Base-by-base conservation (phyloP, 2,113 vertebrate species). In the Amazona guildingii region DNA sequence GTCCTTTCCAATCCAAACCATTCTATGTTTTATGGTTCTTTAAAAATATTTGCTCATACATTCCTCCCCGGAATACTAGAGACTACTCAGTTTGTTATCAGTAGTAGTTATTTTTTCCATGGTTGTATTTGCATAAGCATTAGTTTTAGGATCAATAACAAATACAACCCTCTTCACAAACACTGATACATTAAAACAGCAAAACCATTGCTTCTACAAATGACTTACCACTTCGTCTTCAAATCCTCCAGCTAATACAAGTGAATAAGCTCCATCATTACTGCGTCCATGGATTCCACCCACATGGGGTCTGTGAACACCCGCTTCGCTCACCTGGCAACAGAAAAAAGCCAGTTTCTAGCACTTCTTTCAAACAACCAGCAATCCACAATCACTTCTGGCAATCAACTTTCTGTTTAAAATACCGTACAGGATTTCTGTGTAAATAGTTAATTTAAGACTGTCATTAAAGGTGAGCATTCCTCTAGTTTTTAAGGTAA, bases 211-310 rank as follows among this genome's bases (percentile, higher is more conserved):
- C 75, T 90, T 17, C 25, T 15, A 83, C 37, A 79, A 80, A 78
- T 72, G 61, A 99, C 99, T 96, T 98, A 99, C 99, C 98, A 99
- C 99, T 99, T 99, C 99, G 94, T 99, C 99, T 90, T 99, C 99
- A 97, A 99, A 99, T 97, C 99, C 99, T 55, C 99, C 99, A 62
- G 99, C 99, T 92, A 99, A 95, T 64, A 99, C 99, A 92, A 99
- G 98, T 16, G 99, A 99, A 73, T 99, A 99, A 83, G 99, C 98
- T 54, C 99, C 99, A 62, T 99, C 99, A 49, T 99, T 99, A 97
- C 99, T 99, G 88, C 99, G 99, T 59, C 99, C 99, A 62, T 99
- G 99, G 96, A 99, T 99, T 69, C 99, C 99, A 52, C 99, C 99
- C 44, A 99, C 99, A 49, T 99, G 99, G 19, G 99, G 99, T 79